Conservation (phyloP, 2,888 invertebrate species). For the Drosophila ezoana region DNA sequence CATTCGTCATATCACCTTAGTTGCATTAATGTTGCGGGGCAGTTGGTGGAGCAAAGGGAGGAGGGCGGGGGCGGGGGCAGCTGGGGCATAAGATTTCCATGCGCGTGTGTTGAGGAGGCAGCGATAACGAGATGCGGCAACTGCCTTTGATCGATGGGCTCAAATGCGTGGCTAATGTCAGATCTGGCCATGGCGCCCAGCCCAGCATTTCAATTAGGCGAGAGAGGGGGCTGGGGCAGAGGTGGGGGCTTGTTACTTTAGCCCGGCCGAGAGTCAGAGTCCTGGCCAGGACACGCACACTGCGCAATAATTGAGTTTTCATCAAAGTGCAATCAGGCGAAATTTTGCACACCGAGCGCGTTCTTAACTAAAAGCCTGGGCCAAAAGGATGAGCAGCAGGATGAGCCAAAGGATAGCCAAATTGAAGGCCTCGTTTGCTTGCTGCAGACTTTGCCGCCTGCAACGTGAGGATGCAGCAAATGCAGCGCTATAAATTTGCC, state of each 20-base stretch:
- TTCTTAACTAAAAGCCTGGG: constrained; percentile 75
- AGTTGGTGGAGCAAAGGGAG: neutral
- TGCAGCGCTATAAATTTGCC: constrained; percentile 70
- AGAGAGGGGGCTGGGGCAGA: neutral
- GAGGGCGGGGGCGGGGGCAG: neutral
- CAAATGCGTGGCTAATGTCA: constrained; percentile 68
- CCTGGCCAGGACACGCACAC: constrained; percentile 32
- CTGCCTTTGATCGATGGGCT: constrained; percentile 69
- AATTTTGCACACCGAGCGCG: constrained; percentile 78
- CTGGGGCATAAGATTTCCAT: constrained; percentile 28
- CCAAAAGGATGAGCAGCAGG: constrained; percentile 27
- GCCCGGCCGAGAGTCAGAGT: neutral
- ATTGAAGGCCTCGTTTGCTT: constrained; percentile 23
- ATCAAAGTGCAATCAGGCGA: constrained; percentile 81
- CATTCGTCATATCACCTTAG: constrained; percentile 79
- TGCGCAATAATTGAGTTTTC: constrained; percentile 78
- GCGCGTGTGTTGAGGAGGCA: constrained; percentile 13
- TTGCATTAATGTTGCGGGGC: constrained; percentile 66
- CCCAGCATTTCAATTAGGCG: constrained; percentile 70
- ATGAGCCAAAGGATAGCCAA: constrained; percentile 37
- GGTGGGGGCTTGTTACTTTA: constrained; percentile 19
- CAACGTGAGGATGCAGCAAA: constrained; percentile 61
- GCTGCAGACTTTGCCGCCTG: constrained; percentile 6
- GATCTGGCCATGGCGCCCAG: constrained; percentile 45
- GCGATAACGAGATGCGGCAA: constrained; percentile 55